These are phyloP conservation scores for Umimayanthus kanabou DNA, from an alignment of 92 coral and sea anemone species.

Conservation along the genomic window DNA sequence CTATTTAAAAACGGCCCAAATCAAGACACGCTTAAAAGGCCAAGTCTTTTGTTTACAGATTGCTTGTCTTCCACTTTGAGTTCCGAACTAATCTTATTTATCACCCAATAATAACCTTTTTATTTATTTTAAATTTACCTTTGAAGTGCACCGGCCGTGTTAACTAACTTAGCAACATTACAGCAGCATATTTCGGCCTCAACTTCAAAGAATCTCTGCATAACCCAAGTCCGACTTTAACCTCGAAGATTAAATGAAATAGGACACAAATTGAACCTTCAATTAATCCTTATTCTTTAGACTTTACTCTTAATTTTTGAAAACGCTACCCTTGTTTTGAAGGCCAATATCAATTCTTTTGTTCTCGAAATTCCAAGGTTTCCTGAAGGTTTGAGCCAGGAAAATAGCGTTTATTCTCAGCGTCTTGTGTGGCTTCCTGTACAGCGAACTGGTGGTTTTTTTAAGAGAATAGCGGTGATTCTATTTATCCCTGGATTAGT, in stretches of 20 bases:
- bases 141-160: conserved; percentile 11
- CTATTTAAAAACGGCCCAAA: not conserved
- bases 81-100: conserved; percentile 35
- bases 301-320: not conserved
- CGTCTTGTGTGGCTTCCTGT: conserved; percentile 9
- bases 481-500: not conserved
- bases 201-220: not conserved
- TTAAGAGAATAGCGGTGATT: not conserved
- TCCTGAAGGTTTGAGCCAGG: not conserved
- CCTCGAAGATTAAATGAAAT: not conserved
- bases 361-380: conserved; percentile 20
- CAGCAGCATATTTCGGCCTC: not conserved
- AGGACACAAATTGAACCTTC: not conserved
- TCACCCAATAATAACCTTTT: conserved; percentile 24
- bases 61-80: conserved; percentile 11
- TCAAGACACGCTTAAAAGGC: not conserved
- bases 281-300: not conserved
- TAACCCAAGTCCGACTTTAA: not conserved
- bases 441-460: not conserved
- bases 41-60: conserved; percentile 7
- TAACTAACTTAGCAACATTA: not conserved
- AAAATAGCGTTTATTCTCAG: not conserved
- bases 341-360: conserved; percentile 30
- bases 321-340: not conserved
- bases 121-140: conserved; percentile 8